These are phyloP conservation scores for Lydus trimaculatus DNA, from an alignment of 2,888 invertebrate genomes.

Conservation along the genomic window DNA sequence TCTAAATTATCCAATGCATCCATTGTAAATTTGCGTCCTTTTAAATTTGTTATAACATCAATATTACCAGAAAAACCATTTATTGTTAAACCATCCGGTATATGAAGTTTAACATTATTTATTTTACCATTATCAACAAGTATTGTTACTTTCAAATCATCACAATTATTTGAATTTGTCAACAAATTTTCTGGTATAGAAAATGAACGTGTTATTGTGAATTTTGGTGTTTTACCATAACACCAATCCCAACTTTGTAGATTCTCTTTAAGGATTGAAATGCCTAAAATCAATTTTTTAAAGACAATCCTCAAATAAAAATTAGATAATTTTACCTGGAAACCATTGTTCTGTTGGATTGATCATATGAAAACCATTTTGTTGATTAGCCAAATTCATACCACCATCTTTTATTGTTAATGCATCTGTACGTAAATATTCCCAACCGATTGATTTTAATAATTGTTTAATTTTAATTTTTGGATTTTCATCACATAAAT, in stretches of 20 bases:
- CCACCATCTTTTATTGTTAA: conserved; percentile 76
- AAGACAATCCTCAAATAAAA: neutral
- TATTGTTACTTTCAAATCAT: conserved; percentile 69
- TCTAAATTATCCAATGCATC: conserved; percentile 69
- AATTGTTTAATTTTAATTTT: conserved; percentile 75
- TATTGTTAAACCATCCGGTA: conserved; percentile 68
- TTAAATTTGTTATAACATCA: conserved; percentile 68
- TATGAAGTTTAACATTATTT: conserved; percentile 69
- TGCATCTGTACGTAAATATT: conserved; percentile 79
- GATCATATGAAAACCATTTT: conserved; percentile 84
- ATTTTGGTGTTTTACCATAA: conserved; percentile 86
- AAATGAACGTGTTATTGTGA: conserved; percentile 74
- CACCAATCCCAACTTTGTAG: conserved; percentile 88
- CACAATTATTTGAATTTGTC: conserved; percentile 57
- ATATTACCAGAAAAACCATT: conserved; percentile 70
- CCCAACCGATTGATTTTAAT: conserved; percentile 82
- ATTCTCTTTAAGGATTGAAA: conserved; percentile 65
- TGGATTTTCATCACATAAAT: conserved; percentile 78
- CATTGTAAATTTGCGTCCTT: conserved; percentile 71
- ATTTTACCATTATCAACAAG: conserved; percentile 72
- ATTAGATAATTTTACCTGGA: conserved; percentile 68
- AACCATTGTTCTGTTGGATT: conserved; percentile 91
- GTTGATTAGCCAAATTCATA: conserved; percentile 72
- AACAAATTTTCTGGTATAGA: conserved; percentile 66
- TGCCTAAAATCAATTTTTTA: conserved; percentile 19